phyloP scores from a whole-genome alignment of 2,797 vertebrate species.

The Carapus acus region DNA sequence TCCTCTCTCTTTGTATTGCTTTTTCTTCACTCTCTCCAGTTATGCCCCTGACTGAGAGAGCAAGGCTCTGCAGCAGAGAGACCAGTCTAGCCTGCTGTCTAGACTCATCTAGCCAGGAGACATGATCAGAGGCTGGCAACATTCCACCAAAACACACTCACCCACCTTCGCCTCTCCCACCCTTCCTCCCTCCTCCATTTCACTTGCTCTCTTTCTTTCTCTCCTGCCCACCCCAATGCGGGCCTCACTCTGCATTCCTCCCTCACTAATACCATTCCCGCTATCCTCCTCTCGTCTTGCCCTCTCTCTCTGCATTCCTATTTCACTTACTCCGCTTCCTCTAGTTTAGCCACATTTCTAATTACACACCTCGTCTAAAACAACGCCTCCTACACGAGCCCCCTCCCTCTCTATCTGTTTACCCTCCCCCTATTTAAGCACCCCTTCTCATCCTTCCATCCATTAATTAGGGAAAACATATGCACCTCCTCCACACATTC shows the following conservation, averaged over 20 bases:
- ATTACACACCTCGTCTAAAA: slow-evolving; percentile 54
- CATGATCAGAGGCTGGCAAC: slow-evolving; percentile 71
- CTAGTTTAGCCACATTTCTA: slow-evolving; percentile 43
- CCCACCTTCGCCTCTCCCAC: slow-evolving; percentile 18
- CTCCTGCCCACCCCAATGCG: slow-evolving; percentile 43
- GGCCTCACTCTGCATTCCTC: slow-evolving; percentile 67
- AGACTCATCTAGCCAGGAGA: slow-evolving; percentile 65
- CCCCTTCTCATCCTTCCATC: slow-evolving; percentile 9
- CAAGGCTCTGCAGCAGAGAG: slow-evolving; percentile 12
- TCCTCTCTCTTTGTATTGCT: neutral
- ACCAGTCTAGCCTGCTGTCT: slow-evolving; percentile 60
- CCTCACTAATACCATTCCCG: slow-evolving; percentile 56
- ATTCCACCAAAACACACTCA: slow-evolving; percentile 65
- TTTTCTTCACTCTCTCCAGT: slow-evolving; percentile 7
- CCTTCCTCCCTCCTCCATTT: slow-evolving; percentile 22
- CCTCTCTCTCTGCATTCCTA: slow-evolving; percentile 47
- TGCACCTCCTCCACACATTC: slow-evolving; percentile 47
- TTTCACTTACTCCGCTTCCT: slow-evolving; percentile 45
- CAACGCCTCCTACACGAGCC: slow-evolving; percentile 55
- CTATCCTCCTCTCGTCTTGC: slow-evolving; percentile 35
- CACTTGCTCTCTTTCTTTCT: slow-evolving; percentile 24
- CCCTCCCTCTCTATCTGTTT: slow-evolving; percentile 42
- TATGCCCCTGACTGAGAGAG: slow-evolving; percentile 13
- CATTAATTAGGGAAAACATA: slow-evolving; percentile 35
- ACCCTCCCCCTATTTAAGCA: too few species aligned